These are phyloP conservation scores for Podarcis cretensis DNA, from an alignment of 2,113 vertebrate genomes.

Conservation along the genomic window DNA sequence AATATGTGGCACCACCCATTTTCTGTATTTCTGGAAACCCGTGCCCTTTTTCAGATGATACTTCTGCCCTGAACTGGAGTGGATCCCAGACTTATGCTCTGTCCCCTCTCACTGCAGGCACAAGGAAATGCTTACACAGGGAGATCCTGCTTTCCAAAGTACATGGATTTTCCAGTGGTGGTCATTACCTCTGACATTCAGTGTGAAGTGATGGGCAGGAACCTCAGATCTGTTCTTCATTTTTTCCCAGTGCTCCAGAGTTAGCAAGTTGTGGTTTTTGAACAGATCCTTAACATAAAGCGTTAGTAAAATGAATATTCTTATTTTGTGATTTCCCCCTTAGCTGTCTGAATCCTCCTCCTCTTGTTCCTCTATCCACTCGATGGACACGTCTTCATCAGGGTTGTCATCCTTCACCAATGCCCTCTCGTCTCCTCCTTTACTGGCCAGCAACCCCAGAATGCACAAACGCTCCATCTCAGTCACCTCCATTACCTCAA, in stretches of 20 bases:
- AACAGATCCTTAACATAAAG: neutral
- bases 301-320: neutral
- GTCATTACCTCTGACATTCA: neutral
- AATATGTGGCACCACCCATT: neutral
- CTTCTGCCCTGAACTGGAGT: neutral
- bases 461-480: slow-evolving; percentile 75
- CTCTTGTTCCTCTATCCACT: slow-evolving; percentile 79
- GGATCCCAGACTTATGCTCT: neutral
- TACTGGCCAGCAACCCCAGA: slow-evolving; percentile 59
- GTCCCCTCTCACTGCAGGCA: neutral
- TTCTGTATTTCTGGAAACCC: neutral
- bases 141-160: neutral
- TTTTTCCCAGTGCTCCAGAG: neutral
- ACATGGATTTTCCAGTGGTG: too few relatives aligned
- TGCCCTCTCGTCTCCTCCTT: slow-evolving; percentile 52
- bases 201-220: neutral
- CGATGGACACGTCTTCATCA: slow-evolving; percentile 82
- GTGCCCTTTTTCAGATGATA: neutral
- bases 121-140: neutral
- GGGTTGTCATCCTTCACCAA: slow-evolving; percentile 70
- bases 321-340: neutral
- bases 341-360: slow-evolving; percentile 87
- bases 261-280: neutral
- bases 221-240: neutral
- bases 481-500: slow-evolving; percentile 38